phyloP scores from a whole-genome alignment of 1,140 invertebrate species.

The Bombyx mori region ASM3026992v2 NC_085126.1:2455001-2455500 shows the following conservation, averaged over 20 bases:
- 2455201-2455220: slow-evolving; percentile 54
- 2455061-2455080: no score
- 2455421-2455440: slow-evolving; percentile 35
- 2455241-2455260: slow-evolving; percentile 60
- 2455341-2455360: slow-evolving; percentile 27
- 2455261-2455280: slow-evolving; percentile 42
- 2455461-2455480: slow-evolving; percentile 57
- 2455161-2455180: slow-evolving; percentile 25
- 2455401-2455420: slow-evolving; percentile 53
- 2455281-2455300: slow-evolving; percentile 45
- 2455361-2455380: slow-evolving; percentile 49
- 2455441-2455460: slow-evolving; percentile 21
- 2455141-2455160: slow-evolving; percentile 9
- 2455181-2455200: slow-evolving; percentile 68
- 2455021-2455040: no score
- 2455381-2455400: slow-evolving; percentile 50
- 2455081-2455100: no score
- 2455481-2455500: slow-evolving; percentile 62
- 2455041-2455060: background rate
- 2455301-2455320: slow-evolving; percentile 58
- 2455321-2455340: slow-evolving; percentile 60
- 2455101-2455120: no score
- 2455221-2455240: slow-evolving; percentile 63
- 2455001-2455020: no score
- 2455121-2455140: background rate